Percentiles rank a stretch among this genome's conserved stretches.
Conservation (phyloP, 1,140 invertebrate genomes). For the Drosophila funebris region DNA sequence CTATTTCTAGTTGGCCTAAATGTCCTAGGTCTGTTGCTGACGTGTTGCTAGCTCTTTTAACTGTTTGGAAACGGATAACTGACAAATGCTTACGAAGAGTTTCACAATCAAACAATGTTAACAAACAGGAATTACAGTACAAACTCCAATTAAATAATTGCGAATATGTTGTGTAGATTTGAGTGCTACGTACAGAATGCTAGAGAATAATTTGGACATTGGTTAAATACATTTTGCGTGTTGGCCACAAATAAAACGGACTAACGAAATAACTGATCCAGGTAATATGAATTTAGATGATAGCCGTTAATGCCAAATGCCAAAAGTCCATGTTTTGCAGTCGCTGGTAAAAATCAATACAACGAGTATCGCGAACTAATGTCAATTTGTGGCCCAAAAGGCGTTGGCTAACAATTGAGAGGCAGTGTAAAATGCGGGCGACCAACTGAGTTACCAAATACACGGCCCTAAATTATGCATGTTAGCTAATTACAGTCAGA, state of each 20-base stretch:
- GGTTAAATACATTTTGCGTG: conserved; percentile 47
- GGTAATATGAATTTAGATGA: conserved; percentile 64
- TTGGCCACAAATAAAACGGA: conserved; percentile 61
- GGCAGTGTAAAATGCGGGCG: conserved; percentile 14
- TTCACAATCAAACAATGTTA: too few relatives aligned
- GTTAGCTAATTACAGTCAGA: conserved; percentile 68
- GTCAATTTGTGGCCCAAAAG: conserved; percentile 30
- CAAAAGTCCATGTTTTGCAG: conserved; percentile 22
- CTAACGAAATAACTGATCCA: conserved; percentile 7
- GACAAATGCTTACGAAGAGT: too few relatives aligned
- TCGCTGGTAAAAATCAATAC: conserved; percentile 60
- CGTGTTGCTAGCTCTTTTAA: conserved; percentile 53
- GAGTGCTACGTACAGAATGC: not conserved
- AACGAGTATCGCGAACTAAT: conserved; percentile 41
- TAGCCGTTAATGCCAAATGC: conserved; percentile 52
- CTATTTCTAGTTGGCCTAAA: conserved; percentile 56
- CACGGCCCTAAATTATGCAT: conserved; percentile 61
- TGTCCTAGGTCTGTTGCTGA: conserved; percentile 47
- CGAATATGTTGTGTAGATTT: not conserved
- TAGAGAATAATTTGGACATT: conserved; percentile 21
- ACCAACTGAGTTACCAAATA: conserved; percentile 15
- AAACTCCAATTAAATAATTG: not conserved
- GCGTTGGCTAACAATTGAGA: conserved; percentile 26
- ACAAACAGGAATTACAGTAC: too few relatives aligned
- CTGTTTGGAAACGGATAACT: conserved; percentile 49